phyloP scores from a whole-genome alignment of 2,797 vertebrate genomes.

The Macropus fuliginosus region DNA sequence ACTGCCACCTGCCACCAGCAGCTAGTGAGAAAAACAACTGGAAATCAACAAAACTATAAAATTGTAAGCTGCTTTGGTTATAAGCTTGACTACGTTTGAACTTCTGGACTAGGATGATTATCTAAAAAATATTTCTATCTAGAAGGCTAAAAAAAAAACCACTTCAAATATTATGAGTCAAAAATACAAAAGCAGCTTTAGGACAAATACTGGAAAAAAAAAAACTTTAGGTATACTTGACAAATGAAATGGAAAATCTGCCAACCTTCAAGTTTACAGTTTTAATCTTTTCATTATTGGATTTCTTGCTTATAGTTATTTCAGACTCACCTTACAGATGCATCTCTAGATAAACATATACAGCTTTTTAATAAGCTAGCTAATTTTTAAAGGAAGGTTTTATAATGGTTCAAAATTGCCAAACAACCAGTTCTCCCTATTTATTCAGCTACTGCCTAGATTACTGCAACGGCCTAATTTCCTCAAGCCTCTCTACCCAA shows the following conservation, averaged over 20 bases:
- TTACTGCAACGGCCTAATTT: not conserved
- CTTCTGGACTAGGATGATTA: not conserved
- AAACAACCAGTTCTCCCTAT: not conserved
- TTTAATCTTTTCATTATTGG: too few relatives aligned
- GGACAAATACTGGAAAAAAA: not conserved
- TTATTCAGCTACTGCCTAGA: not conserved
- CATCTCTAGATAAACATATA: not conserved
- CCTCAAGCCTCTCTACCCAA: not conserved
- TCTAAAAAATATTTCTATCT: not conserved
- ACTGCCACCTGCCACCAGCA: not conserved
- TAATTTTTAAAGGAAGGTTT: not conserved
- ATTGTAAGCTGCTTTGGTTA: not conserved
- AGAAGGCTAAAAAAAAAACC: not conserved
- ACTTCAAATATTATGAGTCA: not conserved
- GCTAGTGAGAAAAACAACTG: not conserved
- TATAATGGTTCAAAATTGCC: not conserved
- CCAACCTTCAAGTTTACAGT: not conserved
- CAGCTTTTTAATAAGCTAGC: not conserved
- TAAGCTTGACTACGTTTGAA: not conserved
- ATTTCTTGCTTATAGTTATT: too few relatives aligned
- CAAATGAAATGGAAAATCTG: not conserved
- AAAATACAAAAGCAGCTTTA: not conserved
- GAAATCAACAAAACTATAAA: not conserved
- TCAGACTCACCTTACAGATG: not conserved
- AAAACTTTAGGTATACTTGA: not conserved